Percentiles rank a stretch among this genome's conserved stretches.
Conservation (phyloP, 2,888 invertebrate genomes). For the Orchesella flavescens region DNA sequence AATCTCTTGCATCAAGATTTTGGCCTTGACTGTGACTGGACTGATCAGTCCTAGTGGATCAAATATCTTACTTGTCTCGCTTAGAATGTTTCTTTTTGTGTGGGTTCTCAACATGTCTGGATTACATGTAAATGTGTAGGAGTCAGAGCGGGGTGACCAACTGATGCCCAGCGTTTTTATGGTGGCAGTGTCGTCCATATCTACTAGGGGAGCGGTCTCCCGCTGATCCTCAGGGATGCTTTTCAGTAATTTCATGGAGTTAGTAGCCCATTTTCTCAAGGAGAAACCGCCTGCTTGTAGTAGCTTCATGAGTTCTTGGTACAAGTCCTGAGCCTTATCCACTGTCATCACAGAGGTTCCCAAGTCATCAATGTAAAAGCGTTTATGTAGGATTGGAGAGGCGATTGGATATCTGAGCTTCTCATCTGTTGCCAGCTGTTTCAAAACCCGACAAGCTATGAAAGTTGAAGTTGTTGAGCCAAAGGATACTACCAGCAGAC, state of each 20-base stretch:
- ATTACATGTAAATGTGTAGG: constrained; percentile 19
- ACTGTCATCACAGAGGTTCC: constrained; percentile 58
- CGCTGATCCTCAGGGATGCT: constrained; percentile 39
- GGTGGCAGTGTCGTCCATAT: constrained; percentile 9
- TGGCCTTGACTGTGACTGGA: constrained; percentile 53
- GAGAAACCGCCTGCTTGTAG: constrained; percentile 62
- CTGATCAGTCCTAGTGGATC: constrained; percentile 53
- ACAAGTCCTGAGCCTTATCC: constrained; percentile 43
- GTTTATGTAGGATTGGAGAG: constrained; percentile 3
- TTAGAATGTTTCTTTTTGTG: constrained; percentile 46
- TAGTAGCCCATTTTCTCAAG: constrained; percentile 68
- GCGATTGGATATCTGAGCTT: background rate
- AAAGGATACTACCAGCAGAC: constrained; percentile 8
- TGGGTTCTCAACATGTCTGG: no score
- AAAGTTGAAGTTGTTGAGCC: constrained; percentile 32
- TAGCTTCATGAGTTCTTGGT: no score
- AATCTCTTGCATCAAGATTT: constrained; percentile 70
- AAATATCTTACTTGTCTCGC: constrained; percentile 25
- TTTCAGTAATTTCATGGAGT: constrained; percentile 23
- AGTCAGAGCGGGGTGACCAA: no score
- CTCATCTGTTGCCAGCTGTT: constrained; percentile 28
- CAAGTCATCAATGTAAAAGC: constrained; percentile 71
- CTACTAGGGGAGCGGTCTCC: background rate
- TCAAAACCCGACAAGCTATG: constrained; percentile 6
- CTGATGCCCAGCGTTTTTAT: constrained; percentile 48